A percentile compares a stretch with the other conserved stretches of the same genome.
These are phyloP conservation scores for Phenacoccus solenopsis DNA, from an alignment of 1,140 invertebrate genomes.

Conservation along the genomic window DNA sequence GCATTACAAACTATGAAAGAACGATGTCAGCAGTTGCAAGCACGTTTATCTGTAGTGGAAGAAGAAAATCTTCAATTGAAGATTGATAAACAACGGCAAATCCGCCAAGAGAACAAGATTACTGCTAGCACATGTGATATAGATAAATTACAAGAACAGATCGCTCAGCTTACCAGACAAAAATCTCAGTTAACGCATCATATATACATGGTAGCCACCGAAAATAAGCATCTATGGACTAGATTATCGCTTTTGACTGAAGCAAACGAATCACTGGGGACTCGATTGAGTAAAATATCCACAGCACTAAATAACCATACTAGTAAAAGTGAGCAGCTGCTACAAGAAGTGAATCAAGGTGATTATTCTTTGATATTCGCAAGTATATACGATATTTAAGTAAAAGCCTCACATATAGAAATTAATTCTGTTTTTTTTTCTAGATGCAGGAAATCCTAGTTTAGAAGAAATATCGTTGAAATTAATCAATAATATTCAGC, in stretches of 20 bases:
- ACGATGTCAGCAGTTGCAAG: constrained; percentile 56
- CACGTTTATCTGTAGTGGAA: constrained; percentile 50
- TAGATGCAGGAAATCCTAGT: constrained; percentile 42
- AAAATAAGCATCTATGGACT: constrained; percentile 64
- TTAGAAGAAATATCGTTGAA: constrained; percentile 64
- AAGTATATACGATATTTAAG: too few species aligned
- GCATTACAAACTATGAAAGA: constrained; percentile 67
- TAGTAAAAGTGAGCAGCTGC: not conserved
- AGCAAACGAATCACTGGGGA: constrained; percentile 35
- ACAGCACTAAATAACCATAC: constrained; percentile 25
- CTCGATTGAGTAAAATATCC: constrained; percentile 24
- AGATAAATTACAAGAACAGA: constrained; percentile 25
- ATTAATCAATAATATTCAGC: constrained; percentile 49
- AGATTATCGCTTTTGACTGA: constrained; percentile 49
- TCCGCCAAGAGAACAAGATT: constrained; percentile 22
- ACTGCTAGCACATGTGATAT: constrained; percentile 20
- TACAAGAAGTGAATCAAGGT: constrained; percentile 5
- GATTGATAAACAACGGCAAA: constrained; percentile 36
- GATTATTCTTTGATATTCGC: not conserved
- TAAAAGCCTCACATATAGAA: too few species aligned
- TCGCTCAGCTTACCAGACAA: constrained; percentile 40
- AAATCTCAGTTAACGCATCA: constrained; percentile 60
- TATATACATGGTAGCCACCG: constrained; percentile 60
- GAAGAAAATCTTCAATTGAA: constrained; percentile 56
- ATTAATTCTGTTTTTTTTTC: constrained; percentile 22